Percentiles rank a stretch among this genome's conserved stretches.
Evolutionary conservation across 2,113 vertebrate species (phyloP).

Genomic region (Cathartes aura): DNA sequence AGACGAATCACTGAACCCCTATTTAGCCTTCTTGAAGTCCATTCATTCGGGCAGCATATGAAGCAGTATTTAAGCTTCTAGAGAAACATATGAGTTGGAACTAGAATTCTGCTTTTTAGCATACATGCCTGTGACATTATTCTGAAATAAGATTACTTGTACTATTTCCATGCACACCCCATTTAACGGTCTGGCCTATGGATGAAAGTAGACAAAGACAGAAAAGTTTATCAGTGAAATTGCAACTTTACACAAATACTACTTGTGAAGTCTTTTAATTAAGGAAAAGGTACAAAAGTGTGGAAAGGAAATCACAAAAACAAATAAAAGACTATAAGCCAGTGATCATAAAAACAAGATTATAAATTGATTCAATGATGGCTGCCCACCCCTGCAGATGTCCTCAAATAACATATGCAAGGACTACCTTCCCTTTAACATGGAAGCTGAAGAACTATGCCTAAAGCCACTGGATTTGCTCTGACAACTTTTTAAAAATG

Average conservation of each 20-base stretch:
- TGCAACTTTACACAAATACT: neutral
- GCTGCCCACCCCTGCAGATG: neutral
- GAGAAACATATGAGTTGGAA: neutral
- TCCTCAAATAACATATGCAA: neutral
- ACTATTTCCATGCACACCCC: neutral
- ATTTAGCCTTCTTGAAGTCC: neutral
- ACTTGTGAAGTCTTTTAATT: neutral
- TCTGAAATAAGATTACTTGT: neutral
- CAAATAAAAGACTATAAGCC: neutral
- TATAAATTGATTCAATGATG: neutral
- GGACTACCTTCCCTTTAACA: neutral
- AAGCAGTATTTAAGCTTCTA: neutral
- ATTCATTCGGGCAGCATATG: rapidly evolving
- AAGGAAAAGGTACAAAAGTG: neutral
- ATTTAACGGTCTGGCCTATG: neutral
- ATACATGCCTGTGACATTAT: neutral
- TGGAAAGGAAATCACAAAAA: neutral
- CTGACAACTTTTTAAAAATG: neutral
- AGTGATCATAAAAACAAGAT: neutral
- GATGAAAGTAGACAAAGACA: neutral
- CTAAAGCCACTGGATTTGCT: neutral
- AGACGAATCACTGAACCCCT: neutral
- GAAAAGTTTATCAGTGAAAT: neutral
- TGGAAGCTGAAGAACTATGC: neutral
- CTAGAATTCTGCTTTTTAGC: neutral